Evolutionary conservation across 2,113 vertebrate species (phyloP).

Genomic region (Chloebia gouldiae): DNA sequence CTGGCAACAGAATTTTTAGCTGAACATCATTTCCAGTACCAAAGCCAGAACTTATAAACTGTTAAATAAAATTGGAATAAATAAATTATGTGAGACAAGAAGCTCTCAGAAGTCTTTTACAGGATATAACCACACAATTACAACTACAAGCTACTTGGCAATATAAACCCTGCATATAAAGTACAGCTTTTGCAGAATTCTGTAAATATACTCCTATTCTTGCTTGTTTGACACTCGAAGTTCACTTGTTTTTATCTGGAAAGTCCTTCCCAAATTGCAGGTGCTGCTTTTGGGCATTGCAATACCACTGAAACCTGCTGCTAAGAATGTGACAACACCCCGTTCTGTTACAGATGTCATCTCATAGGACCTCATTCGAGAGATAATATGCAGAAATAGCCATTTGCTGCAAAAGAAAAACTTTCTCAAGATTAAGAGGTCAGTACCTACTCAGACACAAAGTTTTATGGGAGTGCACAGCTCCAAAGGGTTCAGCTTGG

Average conservation of each 20-base stretch:
- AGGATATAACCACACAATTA: not conserved
- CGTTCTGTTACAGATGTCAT: not conserved
- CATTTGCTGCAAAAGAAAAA: conserved; percentile 8
- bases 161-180: accelerated
- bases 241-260: not conserved
- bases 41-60: not conserved
- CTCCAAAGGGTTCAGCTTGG: conserved; percentile 15
- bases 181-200: not conserved
- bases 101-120: not conserved
- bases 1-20: not conserved
- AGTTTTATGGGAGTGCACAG: conserved; percentile 21
- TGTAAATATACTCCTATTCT: not conserved
- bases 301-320: not conserved
- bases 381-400: not conserved
- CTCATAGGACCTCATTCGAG: not conserved
- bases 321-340: not conserved
- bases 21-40: not conserved
- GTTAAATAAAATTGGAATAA: not conserved
- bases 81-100: not conserved
- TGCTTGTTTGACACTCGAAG: not conserved
- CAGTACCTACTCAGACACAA: not conserved
- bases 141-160: not conserved
- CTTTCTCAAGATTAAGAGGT: conserved; percentile 9
- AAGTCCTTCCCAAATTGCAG: not conserved
- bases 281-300: not conserved